Evolutionary conservation across 2,113 vertebrate species (phyloP), one percentile per base, ranked within the genome.

Genomic region (Galemys pyrenaicus): DNA sequence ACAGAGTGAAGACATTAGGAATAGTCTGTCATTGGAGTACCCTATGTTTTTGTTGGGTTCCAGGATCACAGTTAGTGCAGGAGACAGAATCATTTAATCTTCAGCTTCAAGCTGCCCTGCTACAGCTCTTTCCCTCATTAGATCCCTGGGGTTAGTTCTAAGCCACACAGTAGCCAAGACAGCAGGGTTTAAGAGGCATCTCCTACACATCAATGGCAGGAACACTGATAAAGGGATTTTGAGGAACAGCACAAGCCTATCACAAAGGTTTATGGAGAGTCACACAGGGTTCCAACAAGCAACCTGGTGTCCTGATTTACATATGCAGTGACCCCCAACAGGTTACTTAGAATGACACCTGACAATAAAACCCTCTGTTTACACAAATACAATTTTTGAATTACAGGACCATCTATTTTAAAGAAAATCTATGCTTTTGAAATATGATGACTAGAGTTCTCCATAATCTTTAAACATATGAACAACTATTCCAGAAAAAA

Each of bases 81-180:
- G 41, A 89, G 70, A 35, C 65, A 87, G 64, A 80, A 88, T 20
- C 0, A 10, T 71, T 68, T 88, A 86, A 75, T 28, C 46, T 73
- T 77, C 39, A 41, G 12, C 56, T 80, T 88, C 28, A 54, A 79
- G 58, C 51, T 86, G 35, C 26, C 58, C 80, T 71, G 83, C 80
- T 92, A 68, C n/a, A 91, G 73, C 30, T 87, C 41, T n/a, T 91
- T 86, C 62, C 64, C 54, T 94, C 84, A 89, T 41, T 62, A 94
- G 64, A 75, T 79, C 65, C 78, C 94, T 67, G 56, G 44, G 81
- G 89, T 93, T 46, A 41, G 9, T 17, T 87, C 46, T 85, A 85
- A 86, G 41, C 65, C 96, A 87, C 74, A 79, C 65, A 94, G 62
- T 51, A 51, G 58, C 37, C 56, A 65, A 71, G n/a, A 46, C n/a